phyloP scores from a whole-genome alignment of 2,113 vertebrate genomes.

The Mormoops blainvillei region DNA sequence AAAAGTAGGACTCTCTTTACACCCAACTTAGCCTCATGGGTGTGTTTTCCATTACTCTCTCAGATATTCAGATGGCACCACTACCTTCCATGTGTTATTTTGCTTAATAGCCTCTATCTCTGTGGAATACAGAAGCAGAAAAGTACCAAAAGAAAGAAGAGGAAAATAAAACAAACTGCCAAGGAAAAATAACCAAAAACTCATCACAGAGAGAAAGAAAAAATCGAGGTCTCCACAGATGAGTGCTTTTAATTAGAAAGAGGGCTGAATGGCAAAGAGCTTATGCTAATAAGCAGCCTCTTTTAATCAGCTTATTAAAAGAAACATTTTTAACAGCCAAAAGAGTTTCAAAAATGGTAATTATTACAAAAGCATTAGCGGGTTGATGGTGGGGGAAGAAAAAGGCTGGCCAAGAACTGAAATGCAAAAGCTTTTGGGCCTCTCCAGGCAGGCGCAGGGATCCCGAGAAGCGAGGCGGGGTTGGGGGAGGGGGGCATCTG shows the following conservation, averaged over 20 bases:
- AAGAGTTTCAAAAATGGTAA: slow-evolving; percentile 84
- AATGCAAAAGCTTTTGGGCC: slow-evolving; percentile 59
- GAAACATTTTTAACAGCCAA: slow-evolving; percentile 84
- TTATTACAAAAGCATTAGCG: slow-evolving; percentile 79
- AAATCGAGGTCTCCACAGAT: slow-evolving; percentile 90
- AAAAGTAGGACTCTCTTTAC: not conserved
- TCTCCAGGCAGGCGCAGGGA: fast-evolving
- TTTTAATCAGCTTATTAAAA: slow-evolving; percentile 92
- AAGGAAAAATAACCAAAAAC: slow-evolving; percentile 82
- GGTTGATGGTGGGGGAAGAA: slow-evolving; percentile 51
- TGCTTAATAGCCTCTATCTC: not conserved
- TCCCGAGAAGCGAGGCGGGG: not conserved
- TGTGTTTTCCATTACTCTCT: not conserved
- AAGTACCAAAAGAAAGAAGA: slow-evolving; percentile 66
- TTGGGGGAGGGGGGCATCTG: not conserved
- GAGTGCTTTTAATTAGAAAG: slow-evolving; percentile 97
- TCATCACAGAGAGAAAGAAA: slow-evolving; percentile 77
- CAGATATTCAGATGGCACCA: not conserved
- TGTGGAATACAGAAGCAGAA: slow-evolving; percentile 44
- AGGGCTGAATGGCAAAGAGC: slow-evolving; percentile 87
- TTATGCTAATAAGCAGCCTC: slow-evolving; percentile 93
- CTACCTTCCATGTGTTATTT: not conserved
- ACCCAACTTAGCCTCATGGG: not conserved
- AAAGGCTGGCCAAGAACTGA: slow-evolving; percentile 48
- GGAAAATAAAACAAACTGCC: slow-evolving; percentile 77